Evolutionary conservation across 1,140 invertebrate genomes (phyloP), one percentile per base, ranked within the genome.

Genomic region (Plectrocnemia conspersa): DNA sequence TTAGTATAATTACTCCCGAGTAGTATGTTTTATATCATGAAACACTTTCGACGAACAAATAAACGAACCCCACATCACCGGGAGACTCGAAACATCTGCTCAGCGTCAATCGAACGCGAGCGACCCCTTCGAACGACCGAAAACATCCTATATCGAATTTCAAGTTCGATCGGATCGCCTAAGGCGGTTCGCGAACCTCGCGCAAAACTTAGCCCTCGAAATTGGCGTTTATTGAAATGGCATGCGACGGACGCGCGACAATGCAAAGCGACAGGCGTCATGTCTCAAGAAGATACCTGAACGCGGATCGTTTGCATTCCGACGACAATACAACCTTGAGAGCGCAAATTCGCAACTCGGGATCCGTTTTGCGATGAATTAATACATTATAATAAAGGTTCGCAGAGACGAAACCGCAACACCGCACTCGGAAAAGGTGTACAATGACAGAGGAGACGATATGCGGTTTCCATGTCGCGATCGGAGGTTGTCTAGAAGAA

Each of bases 361-460:
- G n/a, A n/a, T n/a, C n/a, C n/a, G n/a, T n/a, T n/a, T n/a, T n/a
- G n/a, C n/a, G n/a, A n/a, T n/a, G n/a, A n/a, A n/a, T n/a, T n/a
- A n/a, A n/a, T n/a, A n/a, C n/a, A n/a, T n/a, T n/a, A n/a, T n/a
- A n/a, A n/a, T n/a, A n/a, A n/a, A n/a, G n/a, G n/a, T n/a, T n/a
- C n/a, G n/a, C n/a, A n/a, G n/a, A n/a, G n/a, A n/a, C 41, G n/a
- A 46, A 40, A 58, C 56, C 49, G 36, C 56, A 58, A 58, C 16
- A 35, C 40, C 40, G 48, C 21, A 29, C 38, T 41, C 25, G 25
- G 44, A 40, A n/a, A 35, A 33, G 56, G 50, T 58, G 44, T 58
- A 44, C 56, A 21, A 58, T 58, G 44, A 53, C 56, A 24, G 35
- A 42, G 33, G 47, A 57, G 46, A 48, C 44, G 53, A 52, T 40